These are phyloP conservation scores for Siphlonurus alternatus DNA, from an alignment of 2,888 invertebrate genomes.

Conservation along the genomic window DNA sequence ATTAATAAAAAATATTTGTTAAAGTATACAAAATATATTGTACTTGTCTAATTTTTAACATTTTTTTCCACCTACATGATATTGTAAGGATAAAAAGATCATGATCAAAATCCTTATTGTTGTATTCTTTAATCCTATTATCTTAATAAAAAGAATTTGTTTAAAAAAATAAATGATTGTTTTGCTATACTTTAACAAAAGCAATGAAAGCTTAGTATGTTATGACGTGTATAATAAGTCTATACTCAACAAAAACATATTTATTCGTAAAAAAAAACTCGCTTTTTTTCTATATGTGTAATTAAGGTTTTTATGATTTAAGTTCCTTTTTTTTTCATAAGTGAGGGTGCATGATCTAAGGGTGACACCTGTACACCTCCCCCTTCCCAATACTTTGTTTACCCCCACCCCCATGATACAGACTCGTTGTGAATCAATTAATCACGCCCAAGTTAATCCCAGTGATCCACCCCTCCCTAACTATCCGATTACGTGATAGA, in stretches of 20 bases:
- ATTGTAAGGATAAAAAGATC: too few species aligned
- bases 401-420: neutral
- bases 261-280: neutral
- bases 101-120: too few species aligned
- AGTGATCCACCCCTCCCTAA: constrained; percentile 8
- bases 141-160: too few species aligned
- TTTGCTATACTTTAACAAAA: too few species aligned
- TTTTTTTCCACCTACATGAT: too few species aligned
- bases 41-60: too few species aligned
- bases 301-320: neutral
- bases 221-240: neutral
- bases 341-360: neutral
- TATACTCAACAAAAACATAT: neutral
- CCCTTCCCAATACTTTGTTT: constrained; percentile 6
- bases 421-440: constrained; percentile 14
- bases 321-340: neutral
- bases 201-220: neutral
- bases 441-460: constrained; percentile 15
- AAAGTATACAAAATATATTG: too few species aligned
- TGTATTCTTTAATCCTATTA: too few species aligned
- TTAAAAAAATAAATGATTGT: too few species aligned
- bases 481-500: constrained; percentile 13
- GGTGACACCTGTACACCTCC: constrained; percentile 10
- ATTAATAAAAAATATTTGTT: too few species aligned
- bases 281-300: neutral